Conservation (phyloP, 2,797 vertebrate genomes). For the Sebastes ruberrimus region DNA sequence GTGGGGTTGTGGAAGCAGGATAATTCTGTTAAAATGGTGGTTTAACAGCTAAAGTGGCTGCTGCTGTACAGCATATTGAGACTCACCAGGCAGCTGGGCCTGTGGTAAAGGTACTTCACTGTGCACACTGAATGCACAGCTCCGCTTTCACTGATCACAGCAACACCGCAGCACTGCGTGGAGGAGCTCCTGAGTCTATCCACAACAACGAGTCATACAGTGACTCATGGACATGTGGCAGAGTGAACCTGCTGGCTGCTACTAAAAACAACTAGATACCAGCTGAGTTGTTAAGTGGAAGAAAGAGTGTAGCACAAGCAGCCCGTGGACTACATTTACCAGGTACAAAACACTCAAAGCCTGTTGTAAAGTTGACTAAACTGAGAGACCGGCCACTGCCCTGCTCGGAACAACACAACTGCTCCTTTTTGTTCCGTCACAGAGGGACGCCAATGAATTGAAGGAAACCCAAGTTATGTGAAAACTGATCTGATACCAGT, state of each 20-base stretch:
- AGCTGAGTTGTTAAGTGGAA: conserved; percentile 20
- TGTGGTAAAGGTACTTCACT: background rate
- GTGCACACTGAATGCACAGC: background rate
- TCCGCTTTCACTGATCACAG: background rate
- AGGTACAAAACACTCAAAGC: background rate
- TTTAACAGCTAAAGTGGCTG: background rate
- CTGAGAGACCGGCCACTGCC: background rate
- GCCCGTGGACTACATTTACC: background rate
- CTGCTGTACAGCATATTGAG: background rate
- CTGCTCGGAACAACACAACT: background rate
- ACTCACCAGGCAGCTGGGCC: background rate
- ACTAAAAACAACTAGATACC: conserved; percentile 40
- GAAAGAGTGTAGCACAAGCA: background rate
- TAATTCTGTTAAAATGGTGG: background rate
- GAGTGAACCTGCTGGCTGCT: conserved; percentile 51
- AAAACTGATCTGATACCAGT: conserved; percentile 49
- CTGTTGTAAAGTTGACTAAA: background rate
- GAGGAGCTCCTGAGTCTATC: conserved; percentile 4
- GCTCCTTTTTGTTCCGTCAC: background rate
- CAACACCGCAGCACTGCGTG: background rate
- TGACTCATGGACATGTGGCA: conserved; percentile 63
- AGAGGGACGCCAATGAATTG: conserved; percentile 12
- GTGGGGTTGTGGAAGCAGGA: background rate
- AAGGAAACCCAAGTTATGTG: conserved; percentile 40
- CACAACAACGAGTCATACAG: conserved; percentile 34